Base-by-base conservation (phyloP, 2,797 vertebrate genomes). In the Anguilla marmorata region DNA sequence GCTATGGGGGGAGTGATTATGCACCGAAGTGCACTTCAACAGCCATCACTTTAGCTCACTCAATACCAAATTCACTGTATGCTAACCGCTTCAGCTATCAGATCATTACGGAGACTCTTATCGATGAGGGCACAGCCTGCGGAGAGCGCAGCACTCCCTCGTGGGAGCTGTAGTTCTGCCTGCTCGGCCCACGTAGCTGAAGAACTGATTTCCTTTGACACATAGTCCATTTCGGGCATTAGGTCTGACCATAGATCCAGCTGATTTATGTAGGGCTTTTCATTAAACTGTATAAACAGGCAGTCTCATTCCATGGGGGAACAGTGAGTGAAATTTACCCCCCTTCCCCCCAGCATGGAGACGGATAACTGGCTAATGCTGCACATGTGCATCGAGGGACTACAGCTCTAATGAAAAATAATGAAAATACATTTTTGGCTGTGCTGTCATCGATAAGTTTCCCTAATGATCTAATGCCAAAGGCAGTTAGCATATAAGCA, bases 61-160 rank as follows among this genome's bases (percentile, higher is more conserved):
- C 86, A 87, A 69, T 84, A 69, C 56, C 7, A n/a, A 85, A 79
- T 79, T 41, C 74, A 19, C 14, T 21, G 37, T 45, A 84, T 54
- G 86, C 84, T 84, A 63, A 50, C 48, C 12, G 9, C 83, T 50
- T 24, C 45, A 54, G 33, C 58, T 4, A 72, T 69, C 41, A 72
- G 45, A 66, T 52, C 41, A 54, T 84, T 83, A 87, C 76, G 58
- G 27, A 87, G 83, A 54, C 19, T 27, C 56, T 4, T 7, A 72
- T 82, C 30, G 19, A 84, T 84, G 41, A 84, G 45, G 24, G 80
- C 41, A 4, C 48, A 69, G 58, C 80, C 87, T 52, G 50, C 21
- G 5, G 48, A 45, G 45, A 50, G 9, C 27, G 11, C 52, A 16
- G 3, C 11, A 0, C n/a, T 16, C 48, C 58, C 86, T 24, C 21